These are phyloP conservation scores for Pyrocephalus nanus DNA, from an alignment of 2,797 vertebrate species.

Conservation along the genomic window DNA sequence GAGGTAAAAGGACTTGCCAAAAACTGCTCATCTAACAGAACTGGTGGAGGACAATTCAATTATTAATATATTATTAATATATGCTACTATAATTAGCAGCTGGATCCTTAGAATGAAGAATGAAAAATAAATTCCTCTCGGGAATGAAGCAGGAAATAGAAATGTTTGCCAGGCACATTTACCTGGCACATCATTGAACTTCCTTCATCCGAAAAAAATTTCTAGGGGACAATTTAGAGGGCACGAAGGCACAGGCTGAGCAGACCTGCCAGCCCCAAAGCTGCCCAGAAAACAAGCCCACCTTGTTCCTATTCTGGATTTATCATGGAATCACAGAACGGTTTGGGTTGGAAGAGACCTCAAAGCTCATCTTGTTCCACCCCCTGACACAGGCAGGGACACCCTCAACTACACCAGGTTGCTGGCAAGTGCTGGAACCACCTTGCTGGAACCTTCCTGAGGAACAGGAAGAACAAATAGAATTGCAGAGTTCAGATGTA, in stretches of 20 bases:
- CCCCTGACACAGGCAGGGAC: too few relatives aligned
- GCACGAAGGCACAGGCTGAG: not conserved
- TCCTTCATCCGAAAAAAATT: not conserved
- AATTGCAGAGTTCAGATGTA: not conserved
- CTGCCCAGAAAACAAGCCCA: not conserved
- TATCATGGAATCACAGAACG: not conserved
- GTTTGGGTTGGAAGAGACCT: not conserved
- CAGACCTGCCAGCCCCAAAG: not conserved
- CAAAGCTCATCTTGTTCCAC: not conserved
- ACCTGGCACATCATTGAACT: not conserved
- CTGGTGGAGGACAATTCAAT: not conserved
- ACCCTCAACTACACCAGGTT: not conserved
- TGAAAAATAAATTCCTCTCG: not conserved
- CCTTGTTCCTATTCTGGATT: not conserved
- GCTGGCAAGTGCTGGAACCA: not conserved
- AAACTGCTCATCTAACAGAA: not conserved
- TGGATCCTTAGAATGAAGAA: not conserved
- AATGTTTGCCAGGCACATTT: not conserved
- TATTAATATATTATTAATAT: conserved; percentile 45
- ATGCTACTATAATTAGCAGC: conserved; percentile 24
- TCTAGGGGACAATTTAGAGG: not conserved
- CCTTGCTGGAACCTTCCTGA: not conserved
- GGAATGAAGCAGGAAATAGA: not conserved
- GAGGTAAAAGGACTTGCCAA: not conserved
- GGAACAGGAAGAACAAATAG: not conserved